Base-by-base conservation (phyloP, 2,888 invertebrate species). In the Leuctra nigra region DNA sequence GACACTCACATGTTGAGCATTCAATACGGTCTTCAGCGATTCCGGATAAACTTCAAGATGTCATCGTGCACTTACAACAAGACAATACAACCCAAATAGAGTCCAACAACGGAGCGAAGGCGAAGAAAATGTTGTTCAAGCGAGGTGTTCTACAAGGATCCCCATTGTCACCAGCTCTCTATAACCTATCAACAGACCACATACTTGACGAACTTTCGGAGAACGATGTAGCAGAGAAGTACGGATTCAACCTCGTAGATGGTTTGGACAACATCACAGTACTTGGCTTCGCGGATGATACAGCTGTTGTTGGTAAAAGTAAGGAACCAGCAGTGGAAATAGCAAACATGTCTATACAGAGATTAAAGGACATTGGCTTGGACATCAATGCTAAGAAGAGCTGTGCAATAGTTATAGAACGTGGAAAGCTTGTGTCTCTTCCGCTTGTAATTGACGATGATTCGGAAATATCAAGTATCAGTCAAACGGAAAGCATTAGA, bases 131-230 rank as follows among this genome's bases (percentile, higher is more conserved):
- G n/a, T n/a, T n/a, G n/a, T 4, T n/a, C 4, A n/a, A 38, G n/a
- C 13, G 48, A 48, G 48, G 48, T 6, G 48, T 48, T 4, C 20
- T 20, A n/a, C 44, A 23, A 13, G 44, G 44, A 9, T 20, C 44
- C 6, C 44, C 22, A 44, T 29, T 48, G 9, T 29, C 48, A 9
- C 48, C 25, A 11, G 6, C 11, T 29, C 29, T 29, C 6, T 29
- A 29, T 11, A 29, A 29, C 11, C 6, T 29, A 29, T 6, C 29
- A 6, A 29, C 29, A 6, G 29, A 29, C 11, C 29, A 29, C 29
- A 11, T 29, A 7, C 29, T 29, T 29, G 29, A 29, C 29, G 29
- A 29, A 11, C 29, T 29, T 6, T 29, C 29, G 11, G 11, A 29
- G 11, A 29, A 29, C 11, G 29, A 29, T 7, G 29, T 29, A 29